Conservation (phyloP, 2,113 vertebrate genomes). For the Megaceryle torquata region DNA sequence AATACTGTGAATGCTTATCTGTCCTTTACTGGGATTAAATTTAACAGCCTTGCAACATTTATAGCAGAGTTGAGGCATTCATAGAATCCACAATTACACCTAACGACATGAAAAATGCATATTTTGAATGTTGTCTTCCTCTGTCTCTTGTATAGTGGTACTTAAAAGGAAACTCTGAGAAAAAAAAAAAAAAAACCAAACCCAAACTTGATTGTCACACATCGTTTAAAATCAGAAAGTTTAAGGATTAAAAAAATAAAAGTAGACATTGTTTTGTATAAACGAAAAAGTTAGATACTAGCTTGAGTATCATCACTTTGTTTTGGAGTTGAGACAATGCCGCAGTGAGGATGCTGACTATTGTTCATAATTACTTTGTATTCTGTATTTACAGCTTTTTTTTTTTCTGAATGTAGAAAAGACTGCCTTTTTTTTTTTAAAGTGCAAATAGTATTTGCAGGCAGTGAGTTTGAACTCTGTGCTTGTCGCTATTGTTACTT, state of each 20-base stretch:
- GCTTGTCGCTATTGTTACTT: background rate
- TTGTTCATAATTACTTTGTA: background rate
- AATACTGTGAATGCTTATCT: background rate
- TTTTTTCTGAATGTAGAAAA: background rate
- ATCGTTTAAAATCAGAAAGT: background rate
- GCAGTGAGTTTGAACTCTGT: rapidly evolving
- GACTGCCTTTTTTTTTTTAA: background rate
- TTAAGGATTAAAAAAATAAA: background rate
- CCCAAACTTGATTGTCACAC: background rate
- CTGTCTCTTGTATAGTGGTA: background rate
- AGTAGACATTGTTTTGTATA: background rate
- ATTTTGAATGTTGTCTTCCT: background rate
- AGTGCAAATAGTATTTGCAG: background rate
- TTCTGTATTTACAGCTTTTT: background rate
- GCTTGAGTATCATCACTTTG: background rate
- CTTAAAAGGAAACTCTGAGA: background rate
- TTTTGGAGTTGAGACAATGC: background rate
- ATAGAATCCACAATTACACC: background rate
- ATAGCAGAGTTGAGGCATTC: background rate
- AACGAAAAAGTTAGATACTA: background rate
- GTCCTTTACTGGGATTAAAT: background rate
- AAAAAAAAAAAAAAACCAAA: background rate
- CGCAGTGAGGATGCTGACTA: background rate
- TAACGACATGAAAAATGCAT: background rate
- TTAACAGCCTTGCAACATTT: background rate